Evolutionary conservation across 2,888 invertebrate species (phyloP), one percentile per base, ranked within the genome.

Genomic region (Drosophila kuntzei): DNA sequence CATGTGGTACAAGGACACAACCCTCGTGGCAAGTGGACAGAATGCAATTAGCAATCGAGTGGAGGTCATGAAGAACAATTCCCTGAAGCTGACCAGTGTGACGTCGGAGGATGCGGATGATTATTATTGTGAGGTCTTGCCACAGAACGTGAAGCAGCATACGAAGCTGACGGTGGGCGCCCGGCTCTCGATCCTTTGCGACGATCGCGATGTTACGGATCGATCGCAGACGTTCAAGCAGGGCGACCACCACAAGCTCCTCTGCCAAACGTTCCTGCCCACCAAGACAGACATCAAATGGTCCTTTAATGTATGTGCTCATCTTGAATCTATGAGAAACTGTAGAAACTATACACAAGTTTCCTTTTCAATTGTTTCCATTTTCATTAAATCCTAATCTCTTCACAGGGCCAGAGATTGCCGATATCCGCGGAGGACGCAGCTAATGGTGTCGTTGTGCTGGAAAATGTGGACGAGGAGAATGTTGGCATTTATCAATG

Each of bases 401-500:
- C 3, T 18, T 6, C 9, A 0, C 59, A 91, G 91, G 91, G 91
- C 16, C 79, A 89, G 29, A 82, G 90, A 0, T 49, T 90, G 49
- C 76, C 80, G 16, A 76, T 79, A 2, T 63, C 78, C 0, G 63
- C 71, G 0, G 73, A 80, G 0, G 85, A 88, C 3, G 11, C 81
- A 0, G 76, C 75, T 2, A 69, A 85, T 14, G 89, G 88, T 6
- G 72, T 82, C 12, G 72, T 92, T 1, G 62, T 76, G 1, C 69
- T 92, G 22, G 88, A 89, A 5, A 79, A 81, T 44, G 76, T 91
- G 4, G 90, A 91, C 20, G 88, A 88, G 27, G 71, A 88, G 55
- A 87, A 91, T 29, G 87, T 77, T 7, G 91, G 92, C 1, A 76
- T 81, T 0, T 92, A 92, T 62, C 91, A 91, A 63, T 92, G 92